Base-by-base conservation (phyloP, 2,888 invertebrate genomes). In the Lumbricus terrestris region DNA sequence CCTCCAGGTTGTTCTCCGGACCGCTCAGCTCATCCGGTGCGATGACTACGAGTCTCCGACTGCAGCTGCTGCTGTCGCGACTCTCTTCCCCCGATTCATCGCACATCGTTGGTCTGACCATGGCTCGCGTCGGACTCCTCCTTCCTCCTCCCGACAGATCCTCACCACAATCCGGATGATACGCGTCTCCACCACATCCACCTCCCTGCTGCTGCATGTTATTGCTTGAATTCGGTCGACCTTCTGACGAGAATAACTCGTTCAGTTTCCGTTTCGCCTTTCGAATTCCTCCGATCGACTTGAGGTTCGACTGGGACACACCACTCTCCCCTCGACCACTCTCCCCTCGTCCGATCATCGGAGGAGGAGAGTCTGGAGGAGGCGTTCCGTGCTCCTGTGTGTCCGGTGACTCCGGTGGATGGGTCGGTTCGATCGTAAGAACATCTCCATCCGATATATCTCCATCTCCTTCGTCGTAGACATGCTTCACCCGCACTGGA, bases 401-500 rank as follows among this genome's bases (percentile, higher is more conserved):
- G 35, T 37, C 34, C 5, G 37, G 85, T 33, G 85, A 85, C 85
- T 85, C 85, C 16, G 85, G 91, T 5, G 92, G 92, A 42, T 90
- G 91, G 2, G 92, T 92, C 23, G 92, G 92, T 16, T 91, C 91
- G 42, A 92, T 91, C 34, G 91, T 92, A 29, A 91, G 47, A 29
- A 91, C 89, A 33, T 91, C 90, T 34, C 90, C 90, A 29, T 90
- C 91, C 13, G 83, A 83, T 20, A 82, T 54, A 23, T 42, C 88
- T 34, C 90, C 85, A 0, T 90, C 88, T 34, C 88, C 90, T 37
- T 89, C 91, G 40, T 91, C 92, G 37, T 88, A 89, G 18, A 91
- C 91, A 35, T 92, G 91, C 34, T 91, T 91, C 40, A 92, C 91
- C 42, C 92, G 92, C 38, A 91, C 91, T 4, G 92, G 92, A 54